Percentiles rank a stretch among this genome's conserved stretches.
Conservation (phyloP, 2,797 vertebrate genomes). For the Bothrops alternatus region DNA sequence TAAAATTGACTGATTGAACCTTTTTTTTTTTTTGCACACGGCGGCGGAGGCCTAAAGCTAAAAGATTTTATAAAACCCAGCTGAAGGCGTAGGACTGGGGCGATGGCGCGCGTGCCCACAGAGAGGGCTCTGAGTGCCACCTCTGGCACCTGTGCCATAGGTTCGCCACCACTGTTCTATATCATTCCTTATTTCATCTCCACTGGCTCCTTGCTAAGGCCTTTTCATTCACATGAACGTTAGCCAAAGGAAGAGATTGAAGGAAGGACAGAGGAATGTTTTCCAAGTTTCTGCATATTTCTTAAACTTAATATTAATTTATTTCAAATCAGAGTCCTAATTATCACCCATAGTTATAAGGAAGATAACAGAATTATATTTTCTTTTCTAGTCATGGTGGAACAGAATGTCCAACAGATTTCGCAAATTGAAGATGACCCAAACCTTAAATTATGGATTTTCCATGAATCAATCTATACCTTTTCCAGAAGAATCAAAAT, state of each 20-base stretch:
- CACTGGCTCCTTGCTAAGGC: neutral
- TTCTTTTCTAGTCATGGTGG: constrained; percentile 90
- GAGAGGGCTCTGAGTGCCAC: too few species aligned
- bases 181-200: neutral
- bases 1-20: too few species aligned
- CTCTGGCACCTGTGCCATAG: too few species aligned
- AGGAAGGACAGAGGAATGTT: neutral
- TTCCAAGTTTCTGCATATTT: neutral
- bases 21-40: too few species aligned
- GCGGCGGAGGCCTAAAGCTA: too few species aligned
- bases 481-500: constrained; percentile 80
- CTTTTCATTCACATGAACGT: neutral
- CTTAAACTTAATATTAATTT: neutral
- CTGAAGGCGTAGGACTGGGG: too few species aligned
- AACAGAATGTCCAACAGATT: constrained; percentile 98
- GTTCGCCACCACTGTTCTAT: neutral
- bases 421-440: constrained; percentile 92
- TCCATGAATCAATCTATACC: constrained; percentile 84
- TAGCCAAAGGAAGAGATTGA: neutral
- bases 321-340: neutral
- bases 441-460: constrained; percentile 89
- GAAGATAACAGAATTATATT: constrained; percentile 32
- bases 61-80: too few species aligned
- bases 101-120: too few species aligned
- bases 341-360: constrained; percentile 13